Conservation (phyloP, 2,797 vertebrate genomes). For the Macropus fuliginosus region DNA sequence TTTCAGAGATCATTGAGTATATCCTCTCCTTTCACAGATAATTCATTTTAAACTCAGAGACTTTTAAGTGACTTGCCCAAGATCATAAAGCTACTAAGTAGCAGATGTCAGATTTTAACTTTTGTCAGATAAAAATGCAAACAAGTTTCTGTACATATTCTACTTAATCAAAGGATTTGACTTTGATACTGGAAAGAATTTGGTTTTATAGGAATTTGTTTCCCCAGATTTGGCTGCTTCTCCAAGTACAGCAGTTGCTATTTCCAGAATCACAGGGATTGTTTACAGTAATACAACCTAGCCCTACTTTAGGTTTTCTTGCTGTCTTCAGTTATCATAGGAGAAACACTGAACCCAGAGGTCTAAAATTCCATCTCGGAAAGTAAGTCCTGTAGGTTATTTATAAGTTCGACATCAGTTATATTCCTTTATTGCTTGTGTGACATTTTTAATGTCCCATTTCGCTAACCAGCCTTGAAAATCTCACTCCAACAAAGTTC, state of each 20-base stretch:
- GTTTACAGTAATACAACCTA: not conserved
- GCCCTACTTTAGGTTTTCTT: conserved; percentile 32
- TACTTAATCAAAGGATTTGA: not conserved
- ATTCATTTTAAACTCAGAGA: not conserved
- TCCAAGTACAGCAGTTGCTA: not conserved
- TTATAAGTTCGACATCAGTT: conserved; percentile 66
- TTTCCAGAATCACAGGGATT: not conserved
- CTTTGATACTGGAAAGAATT: not conserved
- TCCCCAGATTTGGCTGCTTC: not conserved
- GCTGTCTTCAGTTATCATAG: conserved; percentile 23
- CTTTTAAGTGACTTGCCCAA: not conserved
- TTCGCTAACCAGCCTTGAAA: conserved; percentile 63
- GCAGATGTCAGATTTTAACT: not conserved
- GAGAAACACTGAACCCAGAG: conserved; percentile 41
- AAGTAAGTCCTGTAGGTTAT: conserved; percentile 62
- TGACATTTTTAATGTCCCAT: conserved; percentile 68
- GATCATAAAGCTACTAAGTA: not conserved
- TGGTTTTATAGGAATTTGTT: not conserved
- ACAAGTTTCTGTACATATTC: not conserved
- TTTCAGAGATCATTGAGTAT: not conserved
- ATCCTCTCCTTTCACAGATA: not conserved
- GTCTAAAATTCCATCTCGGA: conserved; percentile 35
- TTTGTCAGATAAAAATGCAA: not conserved
- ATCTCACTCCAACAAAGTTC: conserved; percentile 67
- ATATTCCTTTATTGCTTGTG: conserved; percentile 52